Percentiles rank a stretch among this genome's conserved stretches.
phyloP scores from a whole-genome alignment of 2,797 vertebrate genomes.

The Valencia hispanica region DNA sequence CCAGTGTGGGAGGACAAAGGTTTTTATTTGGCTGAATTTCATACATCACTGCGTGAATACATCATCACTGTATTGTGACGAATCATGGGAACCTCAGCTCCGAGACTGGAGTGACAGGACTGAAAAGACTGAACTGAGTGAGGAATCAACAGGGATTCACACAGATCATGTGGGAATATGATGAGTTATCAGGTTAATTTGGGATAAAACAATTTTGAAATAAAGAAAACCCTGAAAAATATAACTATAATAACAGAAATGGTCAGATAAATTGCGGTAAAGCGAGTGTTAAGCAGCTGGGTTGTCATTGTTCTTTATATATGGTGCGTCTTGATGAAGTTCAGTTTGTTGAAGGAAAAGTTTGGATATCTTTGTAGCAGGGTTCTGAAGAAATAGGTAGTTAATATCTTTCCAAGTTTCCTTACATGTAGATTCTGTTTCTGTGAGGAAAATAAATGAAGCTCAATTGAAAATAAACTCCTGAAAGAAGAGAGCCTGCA shows the following conservation, averaged over 20 bases:
- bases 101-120: constrained; percentile 27
- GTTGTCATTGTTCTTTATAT: neutral
- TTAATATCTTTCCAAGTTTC: too few relatives aligned
- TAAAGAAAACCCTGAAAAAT: neutral
- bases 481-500: too few relatives aligned
- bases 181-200: constrained; percentile 18
- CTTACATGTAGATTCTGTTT: neutral
- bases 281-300: neutral
- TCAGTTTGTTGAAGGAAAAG: neutral
- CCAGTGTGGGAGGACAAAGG: constrained; percentile 68
- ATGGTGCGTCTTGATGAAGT: neutral
- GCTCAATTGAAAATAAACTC: too few relatives aligned
- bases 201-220: neutral
- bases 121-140: constrained; percentile 27
- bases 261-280: neutral
- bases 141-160: constrained; percentile 16
- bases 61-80: constrained; percentile 77
- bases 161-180: constrained; percentile 5
- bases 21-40: constrained; percentile 73
- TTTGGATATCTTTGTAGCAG: neutral
- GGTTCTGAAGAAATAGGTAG: too few relatives aligned
- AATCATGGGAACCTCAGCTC: constrained; percentile 75
- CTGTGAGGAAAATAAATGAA: too few relatives aligned
- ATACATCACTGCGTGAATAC: constrained; percentile 70
- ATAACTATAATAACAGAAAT: neutral